These are phyloP conservation scores for Chascanopsetta lugubris DNA, from an alignment of 2,113 vertebrate genomes.

Conservation along the genomic window DNA sequence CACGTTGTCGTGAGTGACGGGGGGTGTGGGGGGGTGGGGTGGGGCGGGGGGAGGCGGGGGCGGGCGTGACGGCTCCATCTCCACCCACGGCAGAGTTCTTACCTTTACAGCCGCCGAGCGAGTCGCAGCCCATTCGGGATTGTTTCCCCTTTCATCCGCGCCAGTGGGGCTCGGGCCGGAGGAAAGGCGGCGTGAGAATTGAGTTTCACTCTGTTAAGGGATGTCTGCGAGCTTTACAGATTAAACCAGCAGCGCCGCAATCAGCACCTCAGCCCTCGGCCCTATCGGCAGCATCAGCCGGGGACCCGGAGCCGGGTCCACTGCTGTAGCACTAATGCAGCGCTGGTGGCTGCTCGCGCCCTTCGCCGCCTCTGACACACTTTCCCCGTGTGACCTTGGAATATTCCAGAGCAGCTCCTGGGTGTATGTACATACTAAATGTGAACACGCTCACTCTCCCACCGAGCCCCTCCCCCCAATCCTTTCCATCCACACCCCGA, in stretches of 20 bases:
- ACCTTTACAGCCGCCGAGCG: slow-evolving; percentile 19
- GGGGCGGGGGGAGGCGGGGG: too few species aligned
- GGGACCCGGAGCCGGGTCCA: slow-evolving; percentile 49
- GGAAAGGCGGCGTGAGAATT: slow-evolving; percentile 62
- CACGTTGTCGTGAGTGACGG: slow-evolving; percentile 36
- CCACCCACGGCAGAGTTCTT: slow-evolving; percentile 24
- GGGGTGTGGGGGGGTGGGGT: too few species aligned
- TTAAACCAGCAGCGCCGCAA: slow-evolving; percentile 63
- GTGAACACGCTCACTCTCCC: background rate
- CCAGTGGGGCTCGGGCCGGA: slow-evolving; percentile 46
- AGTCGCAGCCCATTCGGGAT: slow-evolving; percentile 61
- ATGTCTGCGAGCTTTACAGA: slow-evolving; percentile 64
- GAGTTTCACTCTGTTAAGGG: slow-evolving; percentile 63
- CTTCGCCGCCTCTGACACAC: slow-evolving; percentile 62
- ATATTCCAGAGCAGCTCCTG: slow-evolving; percentile 40
- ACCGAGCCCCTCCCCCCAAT: slow-evolving; percentile 31
- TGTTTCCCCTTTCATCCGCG: slow-evolving; percentile 53
- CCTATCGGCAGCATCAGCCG: slow-evolving; percentile 67
- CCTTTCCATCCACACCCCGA: slow-evolving; percentile 39
- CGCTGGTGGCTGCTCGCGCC: slow-evolving; percentile 47
- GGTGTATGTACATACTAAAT: slow-evolving; percentile 37
- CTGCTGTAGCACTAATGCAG: slow-evolving; percentile 58
- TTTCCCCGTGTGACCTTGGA: slow-evolving; percentile 74
- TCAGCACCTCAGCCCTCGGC: slow-evolving; percentile 56
- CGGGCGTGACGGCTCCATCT: slow-evolving; percentile 26